Evolutionary conservation across 1,140 invertebrate species (phyloP).

Genomic region (Zaprionus nigranus): DNA sequence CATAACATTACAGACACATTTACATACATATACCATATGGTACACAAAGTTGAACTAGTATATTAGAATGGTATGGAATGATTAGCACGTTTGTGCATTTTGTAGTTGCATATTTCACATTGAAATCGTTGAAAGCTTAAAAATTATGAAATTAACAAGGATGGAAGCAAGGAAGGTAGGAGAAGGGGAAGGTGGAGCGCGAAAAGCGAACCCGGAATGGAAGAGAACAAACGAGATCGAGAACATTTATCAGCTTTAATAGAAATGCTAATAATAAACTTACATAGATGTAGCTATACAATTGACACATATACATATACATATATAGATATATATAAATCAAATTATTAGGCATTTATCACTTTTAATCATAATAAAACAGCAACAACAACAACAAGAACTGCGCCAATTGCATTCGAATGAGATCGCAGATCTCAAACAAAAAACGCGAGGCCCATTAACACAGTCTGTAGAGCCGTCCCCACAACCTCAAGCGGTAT

Average conservation of each 20-base stretch:
- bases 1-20: not conserved
- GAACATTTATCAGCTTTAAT: slow-evolving; percentile 82
- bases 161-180: slow-evolving; percentile 15
- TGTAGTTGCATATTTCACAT: slow-evolving; percentile 77
- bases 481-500: slow-evolving; percentile 16
- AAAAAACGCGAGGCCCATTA: slow-evolving; percentile 19
- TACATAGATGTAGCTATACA: slow-evolving; percentile 62
- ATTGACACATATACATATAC: slow-evolving; percentile 40
- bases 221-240: slow-evolving; percentile 42
- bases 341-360: slow-evolving; percentile 77
- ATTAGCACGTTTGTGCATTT: slow-evolving; percentile 36
- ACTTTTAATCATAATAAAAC: slow-evolving; percentile 43
- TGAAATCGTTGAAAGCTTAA: slow-evolving; percentile 69
- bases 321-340: slow-evolving; percentile 44
- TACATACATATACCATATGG: slow-evolving; percentile 9
- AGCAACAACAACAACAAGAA: too few species aligned
- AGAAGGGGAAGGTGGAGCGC: not conserved
- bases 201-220: not conserved
- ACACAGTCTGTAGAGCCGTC: slow-evolving; percentile 27
- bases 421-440: slow-evolving; percentile 5
- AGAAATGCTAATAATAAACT: slow-evolving; percentile 70
- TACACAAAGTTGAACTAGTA: slow-evolving; percentile 6
- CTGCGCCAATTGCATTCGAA: slow-evolving; percentile 20
- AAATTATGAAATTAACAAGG: slow-evolving; percentile 72
- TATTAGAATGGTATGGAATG: not conserved